phyloP scores from a whole-genome alignment of 2,888 invertebrate genomes.

The Endomychus coccineus region DNA sequence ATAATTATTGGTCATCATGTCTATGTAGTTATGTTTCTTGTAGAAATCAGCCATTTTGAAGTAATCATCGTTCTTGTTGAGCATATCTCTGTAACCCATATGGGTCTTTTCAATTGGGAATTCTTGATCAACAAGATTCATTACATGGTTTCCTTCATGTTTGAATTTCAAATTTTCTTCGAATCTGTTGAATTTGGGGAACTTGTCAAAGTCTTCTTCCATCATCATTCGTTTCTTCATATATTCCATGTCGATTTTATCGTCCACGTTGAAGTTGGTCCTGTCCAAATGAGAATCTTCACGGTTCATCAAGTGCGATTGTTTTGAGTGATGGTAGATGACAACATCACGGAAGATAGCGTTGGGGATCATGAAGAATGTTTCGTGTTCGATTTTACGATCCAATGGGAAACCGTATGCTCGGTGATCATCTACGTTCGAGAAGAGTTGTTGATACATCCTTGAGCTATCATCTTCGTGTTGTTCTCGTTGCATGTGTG shows the following conservation, averaged over 20 bases:
- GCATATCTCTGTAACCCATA: too few relatives aligned
- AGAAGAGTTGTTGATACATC: constrained; percentile 38
- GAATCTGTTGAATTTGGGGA: too few relatives aligned
- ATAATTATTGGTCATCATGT: too few relatives aligned
- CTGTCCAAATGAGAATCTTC: too few relatives aligned
- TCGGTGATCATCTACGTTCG: constrained; percentile 9
- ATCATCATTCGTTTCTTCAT: neutral
- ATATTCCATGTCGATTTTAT: neutral
- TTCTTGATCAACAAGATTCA: too few relatives aligned
- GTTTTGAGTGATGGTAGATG: constrained; percentile 42
- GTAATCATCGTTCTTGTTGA: too few relatives aligned
- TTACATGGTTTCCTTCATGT: too few relatives aligned
- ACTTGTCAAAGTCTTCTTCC: constrained; percentile 3
- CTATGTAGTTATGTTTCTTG: too few relatives aligned
- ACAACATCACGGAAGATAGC: constrained; percentile 58
- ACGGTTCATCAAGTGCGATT: constrained; percentile 1
- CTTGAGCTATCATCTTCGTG: constrained; percentile 32
- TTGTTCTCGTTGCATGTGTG: constrained; percentile 37
- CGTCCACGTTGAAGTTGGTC: too few relatives aligned
- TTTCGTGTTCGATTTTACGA: constrained; percentile 51
- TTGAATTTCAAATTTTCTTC: too few relatives aligned
- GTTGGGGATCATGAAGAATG: constrained; percentile 59
- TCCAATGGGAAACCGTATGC: constrained; percentile 61
- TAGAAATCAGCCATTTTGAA: too few relatives aligned
- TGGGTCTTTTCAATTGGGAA: too few relatives aligned